Conservation (phyloP, 2,797 vertebrate species). For the Babyrousa celebensis region DNA sequence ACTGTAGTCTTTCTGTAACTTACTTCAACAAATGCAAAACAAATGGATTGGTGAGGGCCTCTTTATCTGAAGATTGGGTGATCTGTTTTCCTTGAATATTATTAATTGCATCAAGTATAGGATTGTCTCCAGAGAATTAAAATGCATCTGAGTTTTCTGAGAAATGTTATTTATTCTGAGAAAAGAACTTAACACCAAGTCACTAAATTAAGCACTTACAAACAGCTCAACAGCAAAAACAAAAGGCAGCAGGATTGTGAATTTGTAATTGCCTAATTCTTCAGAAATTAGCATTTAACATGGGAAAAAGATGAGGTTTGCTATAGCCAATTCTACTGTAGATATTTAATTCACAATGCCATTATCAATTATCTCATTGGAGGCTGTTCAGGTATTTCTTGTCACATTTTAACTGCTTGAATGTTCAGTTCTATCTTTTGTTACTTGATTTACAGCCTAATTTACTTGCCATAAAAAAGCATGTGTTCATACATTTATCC, state of each 20-base stretch:
- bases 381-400: constrained; percentile 75
- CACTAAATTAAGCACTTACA: background rate
- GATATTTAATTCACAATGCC: constrained; percentile 71
- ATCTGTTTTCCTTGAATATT: constrained; percentile 57
- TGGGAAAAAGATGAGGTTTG: constrained; percentile 9
- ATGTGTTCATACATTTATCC: constrained; percentile 63
- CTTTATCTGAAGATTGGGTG: constrained; percentile 28
- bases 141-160: constrained; percentile 60
- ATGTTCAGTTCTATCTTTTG: constrained; percentile 72
- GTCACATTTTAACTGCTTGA: constrained; percentile 68
- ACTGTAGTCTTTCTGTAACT: background rate
- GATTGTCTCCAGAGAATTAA: constrained; percentile 54
- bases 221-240: background rate
- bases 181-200: background rate
- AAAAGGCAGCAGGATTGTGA: background rate
- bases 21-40: constrained; percentile 18
- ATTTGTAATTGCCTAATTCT: constrained; percentile 14
- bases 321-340: constrained; percentile 1
- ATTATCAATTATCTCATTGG: constrained; percentile 44
- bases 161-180: constrained; percentile 54
- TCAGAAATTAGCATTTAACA: constrained; percentile 35
- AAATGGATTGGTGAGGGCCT: background rate
- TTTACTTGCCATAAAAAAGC: constrained; percentile 70
- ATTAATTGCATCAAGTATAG: background rate
- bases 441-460: constrained; percentile 76